These are phyloP conservation scores for Xiphydria camelus DNA, from an alignment of 2,888 invertebrate species.

Conservation along the genomic window DNA sequence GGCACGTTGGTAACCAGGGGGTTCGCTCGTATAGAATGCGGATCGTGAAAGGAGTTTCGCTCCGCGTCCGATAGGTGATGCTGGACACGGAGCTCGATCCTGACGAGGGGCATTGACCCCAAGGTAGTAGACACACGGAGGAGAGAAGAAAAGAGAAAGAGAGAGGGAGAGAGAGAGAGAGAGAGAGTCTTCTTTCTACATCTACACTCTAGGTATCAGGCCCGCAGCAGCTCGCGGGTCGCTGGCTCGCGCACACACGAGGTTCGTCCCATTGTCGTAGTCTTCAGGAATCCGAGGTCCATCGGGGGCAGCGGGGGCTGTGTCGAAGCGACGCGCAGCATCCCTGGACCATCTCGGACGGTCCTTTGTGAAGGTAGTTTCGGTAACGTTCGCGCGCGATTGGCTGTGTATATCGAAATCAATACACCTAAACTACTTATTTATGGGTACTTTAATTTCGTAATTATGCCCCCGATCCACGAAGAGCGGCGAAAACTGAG, in stretches of 20 bases:
- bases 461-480: too few species aligned
- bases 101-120: conserved; percentile 51
- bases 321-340: too few species aligned
- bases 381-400: too few species aligned
- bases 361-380: too few species aligned
- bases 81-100: conserved; percentile 47
- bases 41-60: conserved; percentile 41
- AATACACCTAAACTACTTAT: too few species aligned
- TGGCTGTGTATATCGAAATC: too few species aligned
- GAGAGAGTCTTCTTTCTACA: conserved; percentile 21
- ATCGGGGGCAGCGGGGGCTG: too few species aligned
- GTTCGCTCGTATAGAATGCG: conserved; percentile 39
- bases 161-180: background rate
- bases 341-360: too few species aligned
- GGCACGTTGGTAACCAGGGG: too few species aligned
- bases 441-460: too few species aligned
- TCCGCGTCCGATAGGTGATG: conserved; percentile 52
- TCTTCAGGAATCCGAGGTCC: conserved; percentile 21
- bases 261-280: conserved; percentile 38
- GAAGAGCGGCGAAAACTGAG: too few species aligned
- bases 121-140: conserved; percentile 11
- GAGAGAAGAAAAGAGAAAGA: conserved; percentile 1
- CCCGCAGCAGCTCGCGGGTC: conserved; percentile 18
- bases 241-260: conserved; percentile 31
- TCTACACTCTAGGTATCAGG: conserved; percentile 13